A percentile compares a stretch with the other conserved stretches of the same genome.
Conservation (phyloP, 64 coral and sea anemone genomes). For the Trachythela sp. region DNA sequence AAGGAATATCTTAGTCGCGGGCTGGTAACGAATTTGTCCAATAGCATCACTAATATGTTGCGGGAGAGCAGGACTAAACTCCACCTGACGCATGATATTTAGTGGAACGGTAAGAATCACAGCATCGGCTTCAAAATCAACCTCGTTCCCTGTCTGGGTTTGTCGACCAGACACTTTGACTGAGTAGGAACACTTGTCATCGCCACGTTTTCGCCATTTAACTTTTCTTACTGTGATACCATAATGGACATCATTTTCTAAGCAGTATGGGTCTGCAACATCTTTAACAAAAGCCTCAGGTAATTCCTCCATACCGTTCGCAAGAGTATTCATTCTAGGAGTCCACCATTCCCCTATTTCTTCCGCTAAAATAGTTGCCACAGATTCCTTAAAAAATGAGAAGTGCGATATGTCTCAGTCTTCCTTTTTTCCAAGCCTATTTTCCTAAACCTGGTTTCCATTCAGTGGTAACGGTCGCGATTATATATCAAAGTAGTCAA, state of each 20-base stretch:
- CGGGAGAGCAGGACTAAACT: background rate
- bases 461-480: too few species aligned
- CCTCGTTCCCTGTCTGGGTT: background rate
- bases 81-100: conserved; percentile 9
- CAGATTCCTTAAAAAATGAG: background rate
- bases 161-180: background rate
- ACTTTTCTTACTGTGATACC: background rate
- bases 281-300: background rate
- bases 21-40: background rate
- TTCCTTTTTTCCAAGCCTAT: too few species aligned
- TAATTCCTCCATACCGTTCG: background rate
- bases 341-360: conserved; percentile 17
- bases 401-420: too few species aligned
- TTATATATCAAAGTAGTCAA: too few species aligned
- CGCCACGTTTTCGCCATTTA: background rate
- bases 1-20: background rate
- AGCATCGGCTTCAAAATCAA: background rate
- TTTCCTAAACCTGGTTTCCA: too few species aligned
- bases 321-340: background rate
- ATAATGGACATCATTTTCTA: background rate
- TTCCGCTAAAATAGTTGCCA: background rate
- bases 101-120: background rate
- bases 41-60: background rate
- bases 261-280: background rate
- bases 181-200: background rate